A percentile compares a stretch with the other conserved stretches of the same genome.
phyloP scores from a whole-genome alignment of 2,113 vertebrate species.

The Hipposideros armiger region DNA sequence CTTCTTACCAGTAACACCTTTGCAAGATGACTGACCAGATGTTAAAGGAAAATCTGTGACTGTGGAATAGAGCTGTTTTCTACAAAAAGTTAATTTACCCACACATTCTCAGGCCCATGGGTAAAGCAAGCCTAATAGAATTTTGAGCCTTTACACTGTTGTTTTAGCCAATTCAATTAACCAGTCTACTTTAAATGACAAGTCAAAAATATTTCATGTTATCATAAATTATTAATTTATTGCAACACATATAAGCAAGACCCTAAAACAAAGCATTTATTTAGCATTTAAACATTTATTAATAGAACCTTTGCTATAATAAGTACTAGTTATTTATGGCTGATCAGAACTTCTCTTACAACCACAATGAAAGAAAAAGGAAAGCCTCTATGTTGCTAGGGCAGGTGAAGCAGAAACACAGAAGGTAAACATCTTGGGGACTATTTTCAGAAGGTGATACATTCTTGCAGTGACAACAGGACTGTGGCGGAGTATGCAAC shows the following conservation, averaged over 20 bases:
- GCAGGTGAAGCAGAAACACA: slow-evolving; percentile 77
- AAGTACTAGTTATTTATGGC: not conserved
- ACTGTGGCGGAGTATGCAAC: slow-evolving; percentile 76
- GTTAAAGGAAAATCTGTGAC: not conserved
- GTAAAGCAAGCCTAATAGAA: not conserved
- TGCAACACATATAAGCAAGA: not conserved
- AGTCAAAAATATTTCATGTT: not conserved
- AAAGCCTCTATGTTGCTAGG: slow-evolving; percentile 64
- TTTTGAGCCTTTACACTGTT: not conserved
- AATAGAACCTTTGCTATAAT: not conserved
- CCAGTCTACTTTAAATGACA: not conserved
- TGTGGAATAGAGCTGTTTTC: not conserved
- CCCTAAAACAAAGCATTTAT: not conserved
- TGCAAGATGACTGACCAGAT: not conserved
- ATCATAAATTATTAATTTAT: not conserved
- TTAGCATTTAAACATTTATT: not conserved
- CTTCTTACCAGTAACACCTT: not conserved
- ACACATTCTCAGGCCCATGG: not conserved
- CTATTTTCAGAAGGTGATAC: slow-evolving; percentile 86
- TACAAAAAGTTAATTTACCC: not conserved
- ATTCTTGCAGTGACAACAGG: slow-evolving; percentile 80
- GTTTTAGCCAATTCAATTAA: not conserved
- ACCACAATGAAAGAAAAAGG: slow-evolving; percentile 39
- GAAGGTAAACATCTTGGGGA: slow-evolving; percentile 82
- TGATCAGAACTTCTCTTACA: slow-evolving; percentile 55